Base-by-base conservation (phyloP, 2,888 invertebrate genomes). In the Escarpia spicata region DNA sequence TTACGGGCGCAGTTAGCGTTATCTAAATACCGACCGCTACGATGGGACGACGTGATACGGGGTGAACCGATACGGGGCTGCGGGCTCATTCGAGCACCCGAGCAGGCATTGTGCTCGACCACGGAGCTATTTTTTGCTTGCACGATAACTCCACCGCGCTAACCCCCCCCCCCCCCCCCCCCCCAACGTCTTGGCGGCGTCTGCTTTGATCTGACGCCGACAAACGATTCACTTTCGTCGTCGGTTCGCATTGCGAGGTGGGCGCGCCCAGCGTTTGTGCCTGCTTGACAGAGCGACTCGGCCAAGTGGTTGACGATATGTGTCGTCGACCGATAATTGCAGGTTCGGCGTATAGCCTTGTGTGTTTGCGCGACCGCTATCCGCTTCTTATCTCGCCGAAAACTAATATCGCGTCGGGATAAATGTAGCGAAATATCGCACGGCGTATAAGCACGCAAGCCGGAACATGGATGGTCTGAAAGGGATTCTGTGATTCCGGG, bases 141-240 rank as follows among this genome's bases (percentile, higher is more conserved):
- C 75, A 26, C 75, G 75, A 75, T 75, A 52, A 75, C 75, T 15
- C 75, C 75, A 26, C 75, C 75, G 75, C 75, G 75, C 26, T 75
- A 75, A 75, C 75, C 19, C 75, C 19, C 19, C 75, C n/a, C 52
- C 4, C 19, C 75, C n/a, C 52, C 75, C 19, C 75, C 19, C 19
- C 75, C n/a, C 52, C 4, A 75, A 26, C 75, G 75, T 26, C 75
- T 75, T 26, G 75, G 75, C 75, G 75, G 75, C 75, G 75, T 75
- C 75, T 75, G 19, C 26, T 75, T 75, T 75, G 75, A 75, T 75
- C 75, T 6, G 75, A 26, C 75, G 75, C 75, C 75, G 75, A 75
- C 75, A 75, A 75, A 75, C 75, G 75, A 75, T 75, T 75, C 75
- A 75, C 75, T 75, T 75, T 75, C 75, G 75, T 75, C 75, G 75